Evolutionary conservation across 1,140 invertebrate genomes (phyloP).

Genomic region (Gonatopus flavifemur): DNA sequence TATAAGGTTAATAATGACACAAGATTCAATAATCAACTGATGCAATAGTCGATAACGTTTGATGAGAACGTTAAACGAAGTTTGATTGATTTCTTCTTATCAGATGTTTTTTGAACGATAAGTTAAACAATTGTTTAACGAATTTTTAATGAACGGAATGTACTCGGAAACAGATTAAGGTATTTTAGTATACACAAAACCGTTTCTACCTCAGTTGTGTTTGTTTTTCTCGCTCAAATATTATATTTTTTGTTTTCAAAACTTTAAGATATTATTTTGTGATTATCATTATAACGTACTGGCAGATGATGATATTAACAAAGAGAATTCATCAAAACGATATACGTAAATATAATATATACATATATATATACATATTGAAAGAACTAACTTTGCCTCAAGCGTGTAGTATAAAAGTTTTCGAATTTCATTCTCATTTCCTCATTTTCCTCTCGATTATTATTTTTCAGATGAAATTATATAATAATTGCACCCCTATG

Average conservation of each 20-base stretch:
- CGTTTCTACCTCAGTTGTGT: constrained; percentile 39
- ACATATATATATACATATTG: constrained; percentile 13
- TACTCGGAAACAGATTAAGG: no score
- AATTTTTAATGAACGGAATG: no score
- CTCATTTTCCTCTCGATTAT: no score
- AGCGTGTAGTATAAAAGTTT: constrained; percentile 1
- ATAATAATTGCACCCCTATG: no score
- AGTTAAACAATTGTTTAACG: no score
- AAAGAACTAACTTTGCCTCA: background rate
- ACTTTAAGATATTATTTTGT: no score
- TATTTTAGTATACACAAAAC: constrained; percentile 47
- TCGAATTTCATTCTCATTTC: background rate
- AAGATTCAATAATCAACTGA: constrained; percentile 41
- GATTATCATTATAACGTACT: background rate
- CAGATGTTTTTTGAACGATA: no score
- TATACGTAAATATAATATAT: constrained; percentile 13
- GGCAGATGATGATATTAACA: background rate
- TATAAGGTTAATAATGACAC: constrained; percentile 45
- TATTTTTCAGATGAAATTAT: no score
- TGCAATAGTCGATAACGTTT: constrained; percentile 51
- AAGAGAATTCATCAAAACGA: background rate
- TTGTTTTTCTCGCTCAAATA: constrained; percentile 14
- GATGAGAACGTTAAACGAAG: no score
- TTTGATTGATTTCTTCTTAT: no score
- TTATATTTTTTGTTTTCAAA: constrained; percentile 18